A percentile compares a stretch with the other conserved stretches of the same genome.
These are phyloP conservation scores for Orgyia antiqua DNA, from an alignment of 2,888 invertebrate genomes.

Conservation along the genomic window DNA sequence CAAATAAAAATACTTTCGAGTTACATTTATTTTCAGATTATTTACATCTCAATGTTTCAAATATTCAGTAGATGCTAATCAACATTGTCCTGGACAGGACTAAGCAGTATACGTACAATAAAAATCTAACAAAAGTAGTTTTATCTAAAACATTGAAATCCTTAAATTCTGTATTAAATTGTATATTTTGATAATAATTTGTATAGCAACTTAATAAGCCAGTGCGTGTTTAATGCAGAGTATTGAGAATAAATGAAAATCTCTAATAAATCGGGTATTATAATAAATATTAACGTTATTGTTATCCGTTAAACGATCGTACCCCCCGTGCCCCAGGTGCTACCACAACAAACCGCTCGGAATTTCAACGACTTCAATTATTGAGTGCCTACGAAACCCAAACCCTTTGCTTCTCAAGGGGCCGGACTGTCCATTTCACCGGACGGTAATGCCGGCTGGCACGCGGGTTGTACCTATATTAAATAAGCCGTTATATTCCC, in stretches of 20 bases:
- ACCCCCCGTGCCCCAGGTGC: conserved; percentile 44
- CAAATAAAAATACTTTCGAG: too few species aligned
- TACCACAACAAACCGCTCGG: conserved; percentile 66
- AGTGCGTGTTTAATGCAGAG: conserved; percentile 52
- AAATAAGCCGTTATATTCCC: conserved; percentile 50
- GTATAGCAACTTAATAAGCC: conserved; percentile 67
- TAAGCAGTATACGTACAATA: too few species aligned
- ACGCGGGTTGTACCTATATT: conserved; percentile 49
- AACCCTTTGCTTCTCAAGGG: conserved; percentile 70
- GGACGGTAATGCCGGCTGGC: conserved; percentile 60
- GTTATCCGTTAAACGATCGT: conserved; percentile 55
- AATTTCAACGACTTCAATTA: conserved; percentile 77
- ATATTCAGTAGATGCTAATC: too few species aligned
- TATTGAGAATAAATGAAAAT: conserved; percentile 60
- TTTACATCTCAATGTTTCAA: too few species aligned
- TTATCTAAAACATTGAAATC: too few species aligned
- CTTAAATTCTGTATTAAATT: too few species aligned
- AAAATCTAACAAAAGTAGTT: too few species aligned
- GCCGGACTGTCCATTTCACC: conserved; percentile 66
- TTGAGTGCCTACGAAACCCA: conserved; percentile 70
- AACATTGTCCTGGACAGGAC: too few species aligned
- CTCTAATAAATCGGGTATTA: conserved; percentile 72
- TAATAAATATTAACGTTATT: conserved; percentile 74
- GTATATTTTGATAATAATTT: too few species aligned
- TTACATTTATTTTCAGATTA: too few species aligned